Base-by-base conservation (phyloP, 2,113 vertebrate species). In the Philantomba maxwellii region DNA sequence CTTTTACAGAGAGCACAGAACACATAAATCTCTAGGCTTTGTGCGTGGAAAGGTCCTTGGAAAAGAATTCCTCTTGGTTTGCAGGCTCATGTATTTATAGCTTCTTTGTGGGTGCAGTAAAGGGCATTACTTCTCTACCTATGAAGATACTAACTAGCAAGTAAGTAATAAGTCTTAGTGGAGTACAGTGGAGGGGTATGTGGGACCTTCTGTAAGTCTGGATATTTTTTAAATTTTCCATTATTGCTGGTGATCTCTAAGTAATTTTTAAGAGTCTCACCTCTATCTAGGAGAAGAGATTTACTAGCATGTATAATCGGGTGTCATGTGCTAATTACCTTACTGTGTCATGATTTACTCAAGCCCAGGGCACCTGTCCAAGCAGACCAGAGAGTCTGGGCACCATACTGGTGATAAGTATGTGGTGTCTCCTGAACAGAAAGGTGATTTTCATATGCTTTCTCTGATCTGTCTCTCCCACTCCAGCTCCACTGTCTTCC, bases 251-350 rank as follows among this genome's bases (percentile, higher is more conserved):
- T 92, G 77, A 87, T 51, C 53, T 97, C n/a, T 83, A 89, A 98
- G 90, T 96, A 89, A 96, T 95, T 97, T 97, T 95, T 91, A 95
- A 97, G 60, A 95, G 39, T 85, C 82, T 33, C 26, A 93, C 92
- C 78, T 96, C 88, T 91, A 58, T 87, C 75, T 53, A 95, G 77
- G 77, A 95, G 89, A 97, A 91, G 17, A 8, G 78, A 96, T 92
- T 93, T 96, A 95, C 97, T 97, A 94, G 91, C 91, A 94, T 93
- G 97, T 81, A 39, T 91, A 98, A 92, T 66, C 92, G 39, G 70
- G 86, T 98, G 39, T 93, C 97, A 83, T 47, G 5, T 98, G 87
- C 91, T 97, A 80, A 81, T 98, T 98, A 89, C 84, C 91, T 97
- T 87, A 15, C 88, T 97, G 93, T 83, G 88, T 94, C 81, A 91